Percentiles rank a stretch among this genome's conserved stretches.
Conservation (phyloP, 2,797 vertebrate genomes). For the Sebastes oblongus region DNA sequence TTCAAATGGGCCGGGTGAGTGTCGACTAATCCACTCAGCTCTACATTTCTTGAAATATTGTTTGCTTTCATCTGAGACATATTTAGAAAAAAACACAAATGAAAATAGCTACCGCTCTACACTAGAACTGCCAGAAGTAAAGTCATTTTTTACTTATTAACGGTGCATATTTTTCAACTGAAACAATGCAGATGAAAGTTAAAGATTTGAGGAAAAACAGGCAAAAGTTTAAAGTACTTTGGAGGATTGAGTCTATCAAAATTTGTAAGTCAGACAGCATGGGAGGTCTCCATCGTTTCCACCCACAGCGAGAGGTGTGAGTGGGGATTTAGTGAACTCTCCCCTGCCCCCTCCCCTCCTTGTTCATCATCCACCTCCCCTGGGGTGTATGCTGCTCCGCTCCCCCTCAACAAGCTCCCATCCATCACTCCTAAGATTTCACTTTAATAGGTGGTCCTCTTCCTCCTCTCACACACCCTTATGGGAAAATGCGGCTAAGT, state of each 20-base stretch:
- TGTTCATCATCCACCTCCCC: conserved; percentile 72
- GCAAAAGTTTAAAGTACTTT: conserved; percentile 58
- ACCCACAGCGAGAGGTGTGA: conserved; percentile 70
- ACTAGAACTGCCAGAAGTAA: background rate
- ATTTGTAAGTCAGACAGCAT: conserved; percentile 57
- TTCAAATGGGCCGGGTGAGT: background rate
- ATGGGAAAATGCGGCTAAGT: conserved; percentile 52
- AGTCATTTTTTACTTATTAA: conserved; percentile 13
- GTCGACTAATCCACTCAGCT: conserved; percentile 4
- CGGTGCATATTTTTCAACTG: conserved; percentile 17
- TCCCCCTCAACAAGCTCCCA: conserved; percentile 76
- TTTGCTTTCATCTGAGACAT: conserved; percentile 33
- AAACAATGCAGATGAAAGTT: conserved; percentile 54
- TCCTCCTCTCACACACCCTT: conserved; percentile 68
- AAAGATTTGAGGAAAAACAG: conserved; percentile 55
- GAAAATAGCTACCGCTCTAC: background rate
- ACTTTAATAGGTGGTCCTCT: conserved; percentile 81
- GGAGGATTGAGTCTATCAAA: conserved; percentile 54
- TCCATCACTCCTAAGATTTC: conserved; percentile 83
- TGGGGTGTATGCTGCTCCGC: conserved; percentile 51
- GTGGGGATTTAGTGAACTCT: conserved; percentile 69
- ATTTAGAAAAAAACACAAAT: conserved; percentile 25
- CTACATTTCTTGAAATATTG: conserved; percentile 1
- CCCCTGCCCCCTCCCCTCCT: conserved; percentile 7
- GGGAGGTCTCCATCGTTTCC: conserved; percentile 73